A percentile compares a stretch with the other conserved stretches of the same genome.
Conservation (phyloP, 1,140 invertebrate species). For the Argopecten irradians region DNA sequence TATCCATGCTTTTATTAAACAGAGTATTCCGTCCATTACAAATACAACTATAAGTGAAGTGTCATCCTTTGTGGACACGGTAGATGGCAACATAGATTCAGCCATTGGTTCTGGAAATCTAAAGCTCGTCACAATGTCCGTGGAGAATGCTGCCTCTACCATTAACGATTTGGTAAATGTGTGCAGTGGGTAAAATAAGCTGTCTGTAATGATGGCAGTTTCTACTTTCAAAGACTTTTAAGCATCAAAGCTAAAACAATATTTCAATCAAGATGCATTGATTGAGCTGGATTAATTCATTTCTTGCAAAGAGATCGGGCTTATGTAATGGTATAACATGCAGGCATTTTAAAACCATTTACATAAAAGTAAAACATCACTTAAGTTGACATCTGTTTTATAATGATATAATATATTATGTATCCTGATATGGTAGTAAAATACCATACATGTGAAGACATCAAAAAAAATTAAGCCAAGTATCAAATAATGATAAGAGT, state of each 20-base stretch:
- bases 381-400: too few relatives aligned
- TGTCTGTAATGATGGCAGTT: not conserved
- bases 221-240: not conserved
- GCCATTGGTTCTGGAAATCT: conserved; percentile 23
- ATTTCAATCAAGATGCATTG: too few relatives aligned
- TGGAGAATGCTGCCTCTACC: conserved; percentile 23
- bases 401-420: too few relatives aligned
- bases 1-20: not conserved
- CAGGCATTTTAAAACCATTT: too few relatives aligned
- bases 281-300: too few relatives aligned
- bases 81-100: conserved; percentile 26
- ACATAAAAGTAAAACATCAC: not conserved
- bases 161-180: conserved; percentile 26
- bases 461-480: too few relatives aligned
- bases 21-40: not conserved
- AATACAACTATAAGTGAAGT: not conserved
- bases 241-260: too few relatives aligned
- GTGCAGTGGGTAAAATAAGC: not conserved
- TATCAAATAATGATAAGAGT: too few relatives aligned
- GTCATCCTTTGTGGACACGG: not conserved
- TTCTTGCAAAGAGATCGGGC: too few relatives aligned
- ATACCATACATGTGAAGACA: too few relatives aligned
- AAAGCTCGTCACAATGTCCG: conserved; percentile 17
- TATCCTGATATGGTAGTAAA: too few relatives aligned
- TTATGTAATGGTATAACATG: too few relatives aligned